These are phyloP conservation scores for Mesaphorura yosii DNA, from an alignment of 1,140 invertebrate genomes.

Conservation along the genomic window DNA sequence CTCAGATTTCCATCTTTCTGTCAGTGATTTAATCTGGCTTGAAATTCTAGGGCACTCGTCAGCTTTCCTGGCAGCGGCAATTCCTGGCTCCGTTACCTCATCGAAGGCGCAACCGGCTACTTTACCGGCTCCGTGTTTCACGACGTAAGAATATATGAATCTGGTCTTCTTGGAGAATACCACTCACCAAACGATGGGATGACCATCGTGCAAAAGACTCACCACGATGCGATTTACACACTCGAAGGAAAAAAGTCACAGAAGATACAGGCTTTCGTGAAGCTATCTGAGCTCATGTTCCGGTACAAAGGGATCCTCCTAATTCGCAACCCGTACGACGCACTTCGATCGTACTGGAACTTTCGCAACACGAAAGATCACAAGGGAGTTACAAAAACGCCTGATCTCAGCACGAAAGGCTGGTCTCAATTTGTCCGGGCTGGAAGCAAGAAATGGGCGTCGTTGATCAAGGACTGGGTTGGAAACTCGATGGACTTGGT, in stretches of 20 bases:
- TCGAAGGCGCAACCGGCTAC: constrained; percentile 17
- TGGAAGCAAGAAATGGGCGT: constrained; percentile 11
- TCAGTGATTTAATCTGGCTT: not conserved
- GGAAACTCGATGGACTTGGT: constrained; percentile 22
- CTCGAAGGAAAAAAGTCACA: not conserved
- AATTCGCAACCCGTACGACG: constrained; percentile 27
- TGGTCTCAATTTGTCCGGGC: constrained; percentile 15
- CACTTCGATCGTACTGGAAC: constrained; percentile 23
- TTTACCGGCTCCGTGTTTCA: constrained; percentile 25
- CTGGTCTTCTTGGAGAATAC: constrained; percentile 21
- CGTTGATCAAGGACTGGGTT: constrained; percentile 22
- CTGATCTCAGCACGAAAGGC: constrained; percentile 10
- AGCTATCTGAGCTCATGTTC: constrained; percentile 13
- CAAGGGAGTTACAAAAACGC: constrained; percentile 7
- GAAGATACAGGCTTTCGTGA: constrained; percentile 4
- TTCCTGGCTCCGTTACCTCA: constrained; percentile 21
- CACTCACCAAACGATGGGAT: constrained; percentile 20
- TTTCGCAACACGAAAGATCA: constrained; percentile 15
- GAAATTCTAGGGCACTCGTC: constrained; percentile 21
- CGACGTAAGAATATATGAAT: constrained; percentile 8
- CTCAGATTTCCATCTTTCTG: not conserved
- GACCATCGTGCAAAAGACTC: constrained; percentile 29
- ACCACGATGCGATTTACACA: constrained; percentile 16
- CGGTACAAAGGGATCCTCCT: constrained; percentile 27
- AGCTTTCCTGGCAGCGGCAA: constrained; percentile 29